Percentiles rank a stretch among this genome's conserved stretches.
These are phyloP conservation scores for Sylvilagus bachmani DNA, from an alignment of 2,113 vertebrate genomes.

Conservation along the genomic window DNA sequence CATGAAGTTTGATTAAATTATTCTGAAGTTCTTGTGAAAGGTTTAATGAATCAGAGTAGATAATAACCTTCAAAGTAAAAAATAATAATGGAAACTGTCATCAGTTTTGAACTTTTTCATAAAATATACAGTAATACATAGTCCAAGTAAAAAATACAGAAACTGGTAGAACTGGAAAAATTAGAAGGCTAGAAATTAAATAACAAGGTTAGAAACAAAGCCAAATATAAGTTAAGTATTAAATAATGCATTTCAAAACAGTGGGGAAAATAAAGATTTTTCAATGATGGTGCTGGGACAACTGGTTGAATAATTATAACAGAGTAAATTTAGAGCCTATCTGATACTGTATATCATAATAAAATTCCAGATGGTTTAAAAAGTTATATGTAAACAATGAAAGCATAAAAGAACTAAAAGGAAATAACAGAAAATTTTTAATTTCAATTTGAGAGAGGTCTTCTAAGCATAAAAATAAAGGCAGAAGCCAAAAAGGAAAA, in stretches of 20 bases:
- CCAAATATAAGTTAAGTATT: constrained; percentile 80
- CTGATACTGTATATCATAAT: constrained; percentile 81
- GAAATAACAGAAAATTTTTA: constrained; percentile 74
- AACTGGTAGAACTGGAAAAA: constrained; percentile 60
- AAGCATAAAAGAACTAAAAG: constrained; percentile 74
- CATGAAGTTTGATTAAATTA: background rate
- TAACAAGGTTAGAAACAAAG: constrained; percentile 65
- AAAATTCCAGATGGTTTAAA: constrained; percentile 82
- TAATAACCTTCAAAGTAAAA: constrained; percentile 58
- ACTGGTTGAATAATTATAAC: constrained; percentile 83
- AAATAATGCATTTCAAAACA: constrained; percentile 82
- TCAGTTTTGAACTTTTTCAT: background rate
- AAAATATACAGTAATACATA: constrained; percentile 33
- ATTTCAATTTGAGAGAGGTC: constrained; percentile 62
- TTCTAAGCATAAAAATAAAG: constrained; percentile 55
- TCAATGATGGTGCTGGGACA: constrained; percentile 79
- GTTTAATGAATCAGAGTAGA: background rate
- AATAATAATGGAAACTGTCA: constrained; percentile 47
- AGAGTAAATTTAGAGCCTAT: constrained; percentile 80
- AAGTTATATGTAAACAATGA: constrained; percentile 80
- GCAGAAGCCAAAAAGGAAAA: constrained; percentile 62
- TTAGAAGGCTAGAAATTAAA: constrained; percentile 65
- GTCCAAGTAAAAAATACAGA: constrained; percentile 45
- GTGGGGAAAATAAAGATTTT: constrained; percentile 78
- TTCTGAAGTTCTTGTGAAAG: constrained; percentile 21